phyloP scores from a whole-genome alignment of 2,113 vertebrate genomes.

The Solea senegalensis region DNA sequence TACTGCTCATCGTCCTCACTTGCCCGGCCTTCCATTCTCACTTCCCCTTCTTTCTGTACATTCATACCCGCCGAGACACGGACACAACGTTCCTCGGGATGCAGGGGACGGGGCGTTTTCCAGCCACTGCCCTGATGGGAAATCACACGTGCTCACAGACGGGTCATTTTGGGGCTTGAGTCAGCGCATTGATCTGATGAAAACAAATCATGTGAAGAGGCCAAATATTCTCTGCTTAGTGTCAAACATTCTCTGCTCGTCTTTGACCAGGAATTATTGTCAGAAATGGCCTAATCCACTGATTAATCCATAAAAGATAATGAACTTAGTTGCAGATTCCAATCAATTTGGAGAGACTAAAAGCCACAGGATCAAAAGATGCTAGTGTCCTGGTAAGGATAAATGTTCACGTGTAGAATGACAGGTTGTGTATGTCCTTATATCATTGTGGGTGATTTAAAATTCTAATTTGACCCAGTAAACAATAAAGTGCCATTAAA shows the following conservation, averaged over 20 bases:
- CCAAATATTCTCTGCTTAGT: background rate
- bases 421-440: background rate
- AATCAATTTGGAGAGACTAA: background rate
- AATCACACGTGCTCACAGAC: constrained; percentile 72
- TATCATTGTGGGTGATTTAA: background rate
- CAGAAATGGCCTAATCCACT: background rate
- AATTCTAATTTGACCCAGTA: background rate
- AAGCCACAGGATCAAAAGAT: too few relatives aligned
- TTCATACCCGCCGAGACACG: constrained; percentile 9
- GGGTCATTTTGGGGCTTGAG: constrained; percentile 66
- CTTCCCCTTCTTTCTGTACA: constrained; percentile 45
- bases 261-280: background rate
- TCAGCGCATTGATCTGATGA: background rate
- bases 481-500: background rate
- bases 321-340: background rate
- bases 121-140: constrained; percentile 67
- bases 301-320: background rate
- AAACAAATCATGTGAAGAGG: background rate
- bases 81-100: constrained; percentile 1
- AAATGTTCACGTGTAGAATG: too few relatives aligned
- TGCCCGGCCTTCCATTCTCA: constrained; percentile 39
- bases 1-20: constrained; percentile 37
- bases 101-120: constrained; percentile 48
- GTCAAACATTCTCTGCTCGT: background rate
- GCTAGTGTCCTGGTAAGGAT: too few relatives aligned